Evolutionary conservation across 2,797 vertebrate genomes (phyloP).

Genomic region (Chloroceryle inda): DNA sequence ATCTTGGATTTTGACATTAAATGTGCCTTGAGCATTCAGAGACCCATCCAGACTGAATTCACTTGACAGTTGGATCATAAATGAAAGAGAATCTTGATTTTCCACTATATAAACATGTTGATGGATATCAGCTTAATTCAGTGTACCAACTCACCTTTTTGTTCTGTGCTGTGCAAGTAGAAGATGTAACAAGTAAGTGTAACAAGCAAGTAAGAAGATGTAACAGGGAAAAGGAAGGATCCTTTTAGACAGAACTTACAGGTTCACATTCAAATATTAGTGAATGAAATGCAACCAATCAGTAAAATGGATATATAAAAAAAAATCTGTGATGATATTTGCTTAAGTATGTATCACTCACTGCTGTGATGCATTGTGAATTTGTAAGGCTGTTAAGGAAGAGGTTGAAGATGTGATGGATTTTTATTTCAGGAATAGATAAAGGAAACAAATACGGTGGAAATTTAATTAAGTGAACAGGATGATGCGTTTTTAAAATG

Average conservation of each 20-base stretch:
- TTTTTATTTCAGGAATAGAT: constrained; percentile 31
- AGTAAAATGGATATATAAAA: background rate
- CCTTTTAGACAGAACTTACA: background rate
- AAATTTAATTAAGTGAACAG: constrained; percentile 48
- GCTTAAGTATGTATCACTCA: background rate
- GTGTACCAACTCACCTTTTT: background rate
- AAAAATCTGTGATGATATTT: background rate
- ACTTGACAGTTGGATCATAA: constrained; percentile 52
- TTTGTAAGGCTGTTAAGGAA: background rate
- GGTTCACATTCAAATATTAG: background rate
- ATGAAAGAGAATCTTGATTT: constrained; percentile 24
- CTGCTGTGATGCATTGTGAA: background rate
- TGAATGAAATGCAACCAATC: background rate
- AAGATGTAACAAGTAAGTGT: too few species aligned
- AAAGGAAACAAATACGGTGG: constrained; percentile 19
- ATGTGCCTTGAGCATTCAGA: constrained; percentile 42
- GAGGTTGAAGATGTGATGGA: background rate
- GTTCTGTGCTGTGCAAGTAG: background rate
- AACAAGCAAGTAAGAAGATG: background rate
- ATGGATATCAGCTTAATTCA: background rate
- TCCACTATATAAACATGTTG: constrained; percentile 25
- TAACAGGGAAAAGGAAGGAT: background rate
- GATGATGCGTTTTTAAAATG: constrained; percentile 41
- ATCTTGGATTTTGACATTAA: constrained; percentile 36
- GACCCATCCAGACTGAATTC: constrained; percentile 13